Evolutionary conservation across 2,797 vertebrate genomes (phyloP).

Genomic region (Cossypha niveicapilla): DNA sequence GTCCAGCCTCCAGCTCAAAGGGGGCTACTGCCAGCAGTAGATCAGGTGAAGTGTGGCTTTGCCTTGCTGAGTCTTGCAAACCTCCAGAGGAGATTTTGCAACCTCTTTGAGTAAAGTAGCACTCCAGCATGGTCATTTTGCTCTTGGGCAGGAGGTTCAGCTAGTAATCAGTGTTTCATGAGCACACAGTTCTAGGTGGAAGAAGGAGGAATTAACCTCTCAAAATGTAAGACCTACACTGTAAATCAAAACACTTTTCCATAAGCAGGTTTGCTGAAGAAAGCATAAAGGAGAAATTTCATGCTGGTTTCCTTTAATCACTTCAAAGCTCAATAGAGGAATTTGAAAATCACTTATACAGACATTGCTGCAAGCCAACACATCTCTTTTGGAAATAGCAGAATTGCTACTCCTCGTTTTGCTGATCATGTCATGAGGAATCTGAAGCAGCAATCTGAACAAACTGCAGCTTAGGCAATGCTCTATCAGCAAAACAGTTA

Average conservation of each 20-base stretch:
- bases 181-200: background rate
- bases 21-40: background rate
- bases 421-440: background rate
- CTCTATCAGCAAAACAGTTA: slow-evolving; percentile 47
- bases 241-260: background rate
- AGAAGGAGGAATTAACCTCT: background rate
- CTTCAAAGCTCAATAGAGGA: background rate
- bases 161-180: background rate
- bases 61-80: background rate
- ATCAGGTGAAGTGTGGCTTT: background rate
- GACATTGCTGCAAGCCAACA: background rate
- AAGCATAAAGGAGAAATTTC: background rate
- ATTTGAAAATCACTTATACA: background rate
- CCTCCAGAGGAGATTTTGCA: background rate
- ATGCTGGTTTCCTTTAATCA: background rate
- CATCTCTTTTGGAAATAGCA: background rate
- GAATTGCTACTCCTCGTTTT: background rate
- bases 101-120: background rate
- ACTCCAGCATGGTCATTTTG: background rate
- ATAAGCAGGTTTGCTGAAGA: background rate
- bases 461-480: background rate
- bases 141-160: background rate
- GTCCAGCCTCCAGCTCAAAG: background rate
- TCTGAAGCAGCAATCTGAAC: background rate
- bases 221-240: background rate